A percentile compares a stretch with the other conserved stretches of the same genome.
Evolutionary conservation across 1,140 invertebrate genomes (phyloP).

Genomic region (Nixonia krombeini): DNA sequence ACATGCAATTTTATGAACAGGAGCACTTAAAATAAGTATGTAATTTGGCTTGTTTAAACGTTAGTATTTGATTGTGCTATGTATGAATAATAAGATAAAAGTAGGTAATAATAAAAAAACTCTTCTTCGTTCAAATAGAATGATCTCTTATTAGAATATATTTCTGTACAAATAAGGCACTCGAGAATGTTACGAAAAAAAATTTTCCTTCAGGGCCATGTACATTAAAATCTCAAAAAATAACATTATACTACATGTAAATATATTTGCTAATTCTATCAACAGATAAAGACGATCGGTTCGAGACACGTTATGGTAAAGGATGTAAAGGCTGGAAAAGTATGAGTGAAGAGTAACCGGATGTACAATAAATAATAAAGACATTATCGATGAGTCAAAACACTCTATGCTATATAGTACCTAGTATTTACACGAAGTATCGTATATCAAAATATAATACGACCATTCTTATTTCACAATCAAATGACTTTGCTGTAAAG

Average conservation of each 20-base stretch:
- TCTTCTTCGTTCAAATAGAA: slow-evolving; percentile 46
- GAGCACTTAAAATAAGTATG: no score
- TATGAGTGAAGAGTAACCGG: slow-evolving; percentile 63
- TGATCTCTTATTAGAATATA: slow-evolving; percentile 59
- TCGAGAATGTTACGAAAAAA: slow-evolving; percentile 55
- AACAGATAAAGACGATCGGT: slow-evolving; percentile 61
- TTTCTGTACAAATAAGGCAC: slow-evolving; percentile 71
- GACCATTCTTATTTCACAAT: slow-evolving; percentile 61
- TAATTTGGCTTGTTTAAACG: no score
- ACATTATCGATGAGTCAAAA: slow-evolving; percentile 62
- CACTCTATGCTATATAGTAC: slow-evolving; percentile 64
- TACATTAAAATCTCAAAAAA: slow-evolving; percentile 64
- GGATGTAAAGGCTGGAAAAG: slow-evolving; percentile 48
- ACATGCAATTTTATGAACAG: no score
- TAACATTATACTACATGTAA: slow-evolving; percentile 65
- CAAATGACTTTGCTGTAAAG: slow-evolving; percentile 58
- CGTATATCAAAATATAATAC: slow-evolving; percentile 71
- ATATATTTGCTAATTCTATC: slow-evolving; percentile 58
- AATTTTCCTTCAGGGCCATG: slow-evolving; percentile 55
- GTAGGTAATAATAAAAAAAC: no score
- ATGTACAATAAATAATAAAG: slow-evolving; percentile 72
- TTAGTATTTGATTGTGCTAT: no score
- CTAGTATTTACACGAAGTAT: slow-evolving; percentile 72
- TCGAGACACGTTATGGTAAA: slow-evolving; percentile 54
- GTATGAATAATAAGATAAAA: no score